Evolutionary conservation across 2,113 vertebrate species (phyloP).

Genomic region (Leptocoma aspasia): DNA sequence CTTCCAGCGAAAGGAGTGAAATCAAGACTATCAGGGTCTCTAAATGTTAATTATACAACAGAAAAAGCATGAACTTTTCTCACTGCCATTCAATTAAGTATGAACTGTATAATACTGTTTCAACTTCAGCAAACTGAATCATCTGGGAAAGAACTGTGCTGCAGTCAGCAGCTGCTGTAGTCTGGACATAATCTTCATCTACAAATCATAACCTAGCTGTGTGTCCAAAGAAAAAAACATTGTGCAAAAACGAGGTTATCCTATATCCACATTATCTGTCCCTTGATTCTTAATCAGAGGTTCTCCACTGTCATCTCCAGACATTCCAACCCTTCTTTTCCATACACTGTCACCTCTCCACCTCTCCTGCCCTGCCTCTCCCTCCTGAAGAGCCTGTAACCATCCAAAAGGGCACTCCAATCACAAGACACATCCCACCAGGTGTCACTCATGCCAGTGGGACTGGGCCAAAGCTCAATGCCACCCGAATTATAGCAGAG

Average conservation of each 20-base stretch:
- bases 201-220: not conserved
- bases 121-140: not conserved
- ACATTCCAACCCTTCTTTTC: not conserved
- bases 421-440: not conserved
- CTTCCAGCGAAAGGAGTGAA: not conserved
- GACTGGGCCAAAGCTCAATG: not conserved
- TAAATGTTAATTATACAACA: not conserved
- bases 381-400: not conserved
- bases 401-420: not conserved
- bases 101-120: not conserved
- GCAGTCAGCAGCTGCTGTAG: not conserved
- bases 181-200: not conserved
- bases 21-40: not conserved
- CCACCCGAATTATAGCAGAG: not conserved
- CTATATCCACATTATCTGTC: not conserved
- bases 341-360: no score
- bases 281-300: not conserved
- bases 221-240: not conserved
- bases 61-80: not conserved
- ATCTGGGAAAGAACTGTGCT: not conserved
- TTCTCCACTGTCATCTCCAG: not conserved
- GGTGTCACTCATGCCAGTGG: not conserved
- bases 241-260: not conserved
- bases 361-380: not conserved
- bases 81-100: not conserved